Evolutionary conservation across 2,797 vertebrate species (phyloP), one percentile per base, ranked within the genome.

Genomic region (Acanthurus tractus): DNA sequence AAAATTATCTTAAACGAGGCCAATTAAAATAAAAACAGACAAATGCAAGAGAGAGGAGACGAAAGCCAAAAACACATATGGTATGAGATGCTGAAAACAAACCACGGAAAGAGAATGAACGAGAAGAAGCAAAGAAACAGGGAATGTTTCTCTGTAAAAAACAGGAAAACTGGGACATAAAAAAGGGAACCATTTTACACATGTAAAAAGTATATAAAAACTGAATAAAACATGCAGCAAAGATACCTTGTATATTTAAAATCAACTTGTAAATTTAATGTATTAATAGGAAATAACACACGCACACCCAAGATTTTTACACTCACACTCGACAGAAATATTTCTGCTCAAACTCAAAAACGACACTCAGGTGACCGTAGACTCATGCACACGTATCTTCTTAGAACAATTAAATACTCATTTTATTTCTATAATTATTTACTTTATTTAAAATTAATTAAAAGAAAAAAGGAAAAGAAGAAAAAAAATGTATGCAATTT

Each of bases 61-160:
- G 67, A 83, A 82, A 49, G 44, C 15, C 63, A 76, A 57, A 68
- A 58, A 46, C 44, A 73, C 49, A 69, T 58, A 56, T 59, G 44
- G 63, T 46, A 6, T 7, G 23, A 67, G n/a, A 78, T 0, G 44
- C 44, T 65, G 59, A 66, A 54, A 86, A 76, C 52, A 71, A 70
- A 74, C 6, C 29, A 18, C 10, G 42, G 42, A 50, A 14, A 55
- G 29, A 74, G 55, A n/a, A 74, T 11, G 25, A 49, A 38, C 22
- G 49, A 46, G 63, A 8, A 9, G 29, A 38, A 63, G 49, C 14
- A 64, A 45, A 78, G 52, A 15, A 17, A 65, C 20, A 63, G 53
- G 50, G 29, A 56, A 22, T 57, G n/a, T 15, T 11, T 36, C 53
- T 49, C 36, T 42, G 29, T 0, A 63, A 52, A 40, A 68, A 68